A percentile compares a stretch with the other conserved stretches of the same genome.
Evolutionary conservation across 2,797 vertebrate species (phyloP).

Genomic region (Anguilla marmorata): DNA sequence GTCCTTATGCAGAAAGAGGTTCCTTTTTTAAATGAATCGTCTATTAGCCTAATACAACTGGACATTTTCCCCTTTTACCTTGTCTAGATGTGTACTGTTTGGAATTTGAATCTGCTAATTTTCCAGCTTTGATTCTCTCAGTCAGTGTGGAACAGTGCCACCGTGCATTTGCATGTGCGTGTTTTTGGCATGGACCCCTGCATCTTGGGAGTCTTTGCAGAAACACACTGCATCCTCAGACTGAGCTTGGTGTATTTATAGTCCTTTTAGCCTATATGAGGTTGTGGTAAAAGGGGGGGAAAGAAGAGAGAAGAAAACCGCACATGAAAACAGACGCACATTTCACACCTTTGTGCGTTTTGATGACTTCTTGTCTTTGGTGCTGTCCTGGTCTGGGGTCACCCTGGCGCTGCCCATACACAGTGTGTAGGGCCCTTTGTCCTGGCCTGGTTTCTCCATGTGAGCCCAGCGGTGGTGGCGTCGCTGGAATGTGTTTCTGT

Average conservation of each 20-base stretch:
- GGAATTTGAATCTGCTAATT: background rate
- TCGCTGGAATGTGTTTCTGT: conserved; percentile 30
- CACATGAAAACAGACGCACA: background rate
- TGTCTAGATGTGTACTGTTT: background rate
- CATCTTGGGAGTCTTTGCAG: background rate
- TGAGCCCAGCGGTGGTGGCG: conserved; percentile 27
- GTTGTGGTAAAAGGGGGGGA: background rate
- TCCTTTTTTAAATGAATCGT: background rate
- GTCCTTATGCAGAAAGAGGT: background rate
- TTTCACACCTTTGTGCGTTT: background rate
- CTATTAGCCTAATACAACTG: background rate
- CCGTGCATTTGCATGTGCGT: background rate
- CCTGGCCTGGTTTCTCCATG: conserved; percentile 17
- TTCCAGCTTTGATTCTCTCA: conserved; percentile 3
- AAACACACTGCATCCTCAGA: background rate
- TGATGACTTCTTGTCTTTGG: background rate
- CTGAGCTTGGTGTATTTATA: background rate
- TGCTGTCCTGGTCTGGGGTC: background rate
- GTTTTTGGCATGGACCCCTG: conserved; percentile 5
- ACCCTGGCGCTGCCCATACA: background rate
- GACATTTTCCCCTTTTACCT: background rate
- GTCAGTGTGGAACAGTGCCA: background rate
- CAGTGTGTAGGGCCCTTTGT: conserved; percentile 40
- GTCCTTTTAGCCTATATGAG: conserved; percentile 14
- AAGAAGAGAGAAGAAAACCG: background rate